Conservation (phyloP, 2,797 vertebrate species). For the Sebastes minor region DNA sequence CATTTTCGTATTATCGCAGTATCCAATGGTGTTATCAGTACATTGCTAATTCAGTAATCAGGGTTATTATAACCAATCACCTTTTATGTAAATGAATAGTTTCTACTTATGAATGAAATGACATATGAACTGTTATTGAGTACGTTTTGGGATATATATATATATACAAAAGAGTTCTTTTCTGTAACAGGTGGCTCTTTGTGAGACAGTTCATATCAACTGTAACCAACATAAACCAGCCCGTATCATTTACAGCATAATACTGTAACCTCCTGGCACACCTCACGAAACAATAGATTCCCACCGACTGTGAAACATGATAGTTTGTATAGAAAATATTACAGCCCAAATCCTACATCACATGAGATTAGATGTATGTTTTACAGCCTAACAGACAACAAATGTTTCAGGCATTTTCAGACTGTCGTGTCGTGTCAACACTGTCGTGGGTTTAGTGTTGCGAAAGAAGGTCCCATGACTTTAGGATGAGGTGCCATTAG, state of each 20-base stretch:
- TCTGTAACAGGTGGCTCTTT: not conserved
- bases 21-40: not conserved
- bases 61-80: no score
- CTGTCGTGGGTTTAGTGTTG: fast-evolving
- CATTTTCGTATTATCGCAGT: not conserved
- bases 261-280: not conserved
- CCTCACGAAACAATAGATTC: constrained; percentile 14
- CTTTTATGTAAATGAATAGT: no score
- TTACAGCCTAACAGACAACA: not conserved
- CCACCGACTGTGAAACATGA: constrained; percentile 11
- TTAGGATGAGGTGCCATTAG: not conserved
- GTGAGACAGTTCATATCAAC: not conserved
- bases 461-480: not conserved
- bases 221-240: constrained; percentile 11
- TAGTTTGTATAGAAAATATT: not conserved
- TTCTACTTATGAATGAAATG: no score
- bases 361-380: not conserved
- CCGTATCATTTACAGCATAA: constrained; percentile 31
- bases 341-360: not conserved
- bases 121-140: no score
- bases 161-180: no score
- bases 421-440: not conserved
- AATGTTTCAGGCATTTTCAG: not conserved
- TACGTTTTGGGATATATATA: no score
- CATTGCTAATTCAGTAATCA: no score